Evolutionary conservation across 2,113 vertebrate species (phyloP).

Genomic region (Osmerus mordax): DNA sequence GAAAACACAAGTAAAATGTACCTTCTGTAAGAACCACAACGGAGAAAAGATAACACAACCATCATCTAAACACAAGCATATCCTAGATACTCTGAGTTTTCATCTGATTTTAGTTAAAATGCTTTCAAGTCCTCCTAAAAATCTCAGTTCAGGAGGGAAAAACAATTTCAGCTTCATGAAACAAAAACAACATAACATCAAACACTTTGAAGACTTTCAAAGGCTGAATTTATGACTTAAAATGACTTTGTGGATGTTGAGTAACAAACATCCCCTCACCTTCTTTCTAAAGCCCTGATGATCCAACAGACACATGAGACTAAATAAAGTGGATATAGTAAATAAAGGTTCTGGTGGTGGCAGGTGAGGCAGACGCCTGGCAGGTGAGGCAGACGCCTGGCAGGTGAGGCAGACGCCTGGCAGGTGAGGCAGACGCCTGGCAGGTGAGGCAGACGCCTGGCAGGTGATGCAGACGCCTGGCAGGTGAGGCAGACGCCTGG

Average conservation of each 20-base stretch:
- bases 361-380: slow-evolving; percentile 42
- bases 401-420: background rate
- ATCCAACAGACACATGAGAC: slow-evolving; percentile 5
- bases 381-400: slow-evolving; percentile 31
- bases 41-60: slow-evolving; percentile 6
- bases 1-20: background rate
- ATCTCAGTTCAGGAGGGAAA: slow-evolving; percentile 23
- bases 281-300: background rate
- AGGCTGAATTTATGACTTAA: slow-evolving; percentile 6
- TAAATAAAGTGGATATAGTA: slow-evolving; percentile 61
- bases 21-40: background rate
- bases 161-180: slow-evolving; percentile 36
- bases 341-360: slow-evolving; percentile 60
- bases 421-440: slow-evolving; percentile 30
- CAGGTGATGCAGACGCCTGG: slow-evolving; percentile 42
- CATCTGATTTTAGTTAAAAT: slow-evolving; percentile 32
- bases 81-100: slow-evolving; percentile 22
- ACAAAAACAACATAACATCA: background rate
- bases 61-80: background rate
- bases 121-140: slow-evolving; percentile 46
- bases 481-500: no score
- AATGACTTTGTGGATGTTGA: background rate
- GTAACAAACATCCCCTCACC: slow-evolving; percentile 14
- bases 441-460: background rate
- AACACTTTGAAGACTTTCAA: background rate